phyloP scores from a whole-genome alignment of 2,888 invertebrate genomes.

The Synanthedon myopaeformis region DNA sequence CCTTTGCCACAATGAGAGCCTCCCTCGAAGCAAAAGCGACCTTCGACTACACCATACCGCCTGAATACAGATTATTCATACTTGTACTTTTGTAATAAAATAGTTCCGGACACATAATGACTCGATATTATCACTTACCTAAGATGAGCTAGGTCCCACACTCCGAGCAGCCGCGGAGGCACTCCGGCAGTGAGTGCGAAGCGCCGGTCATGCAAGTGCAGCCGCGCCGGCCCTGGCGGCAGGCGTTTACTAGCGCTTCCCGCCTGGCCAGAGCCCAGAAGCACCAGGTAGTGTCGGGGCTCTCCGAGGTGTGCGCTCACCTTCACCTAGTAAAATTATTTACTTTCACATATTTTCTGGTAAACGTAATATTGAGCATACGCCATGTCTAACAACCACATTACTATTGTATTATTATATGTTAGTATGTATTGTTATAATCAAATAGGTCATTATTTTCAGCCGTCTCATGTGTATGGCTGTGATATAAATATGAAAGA shows the following conservation, averaged over 20 bases:
- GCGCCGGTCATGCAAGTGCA: slow-evolving; percentile 83
- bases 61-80: slow-evolving; percentile 39
- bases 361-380: no score
- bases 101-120: no score
- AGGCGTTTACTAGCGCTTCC: slow-evolving; percentile 56
- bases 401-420: not conserved
- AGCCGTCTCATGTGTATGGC: no score
- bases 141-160: slow-evolving; percentile 78
- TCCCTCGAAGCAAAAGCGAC: slow-evolving; percentile 90
- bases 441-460: no score
- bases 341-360: no score
- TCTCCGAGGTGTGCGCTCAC: slow-evolving; percentile 40
- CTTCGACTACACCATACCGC: slow-evolving; percentile 88
- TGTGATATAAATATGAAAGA: no score
- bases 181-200: slow-evolving; percentile 85
- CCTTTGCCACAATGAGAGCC: slow-evolving; percentile 88
- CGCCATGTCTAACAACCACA: not conserved
- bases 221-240: slow-evolving; percentile 81
- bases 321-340: slow-evolving; percentile 30
- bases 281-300: slow-evolving; percentile 41
- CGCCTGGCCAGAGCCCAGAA: slow-evolving; percentile 20
- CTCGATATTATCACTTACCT: slow-evolving; percentile 44
- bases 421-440: not conserved
- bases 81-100: not conserved
- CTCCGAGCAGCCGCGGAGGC: slow-evolving; percentile 81